These are phyloP conservation scores for Pipistrellus nathusii DNA, from an alignment of 2,797 vertebrate genomes.

Conservation along the genomic window DNA sequence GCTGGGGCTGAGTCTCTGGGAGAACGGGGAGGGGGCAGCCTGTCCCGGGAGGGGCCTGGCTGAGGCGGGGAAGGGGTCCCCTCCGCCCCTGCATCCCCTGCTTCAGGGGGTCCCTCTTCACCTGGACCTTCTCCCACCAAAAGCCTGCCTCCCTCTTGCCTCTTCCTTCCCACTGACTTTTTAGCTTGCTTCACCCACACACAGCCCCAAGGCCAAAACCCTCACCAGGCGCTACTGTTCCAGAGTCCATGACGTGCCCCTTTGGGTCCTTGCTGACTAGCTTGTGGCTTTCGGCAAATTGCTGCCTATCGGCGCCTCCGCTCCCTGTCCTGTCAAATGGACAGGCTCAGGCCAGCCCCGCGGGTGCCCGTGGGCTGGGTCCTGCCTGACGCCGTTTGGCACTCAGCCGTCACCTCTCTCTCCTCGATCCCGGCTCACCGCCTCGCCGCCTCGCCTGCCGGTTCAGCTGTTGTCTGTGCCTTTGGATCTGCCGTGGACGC, in stretches of 20 bases:
- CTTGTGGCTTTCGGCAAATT: neutral
- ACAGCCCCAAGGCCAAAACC: neutral
- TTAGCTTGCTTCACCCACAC: neutral
- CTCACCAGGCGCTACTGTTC: neutral
- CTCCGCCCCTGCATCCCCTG: neutral
- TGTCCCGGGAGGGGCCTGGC: neutral
- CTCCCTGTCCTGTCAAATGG: neutral
- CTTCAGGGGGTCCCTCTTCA: neutral
- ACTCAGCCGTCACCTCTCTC: rapidly evolving
- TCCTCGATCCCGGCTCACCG: neutral
- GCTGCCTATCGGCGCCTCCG: neutral
- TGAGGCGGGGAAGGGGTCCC: neutral
- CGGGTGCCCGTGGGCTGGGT: rapidly evolving
- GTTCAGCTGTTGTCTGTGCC: neutral
- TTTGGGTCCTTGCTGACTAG: neutral
- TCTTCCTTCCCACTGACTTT: neutral
- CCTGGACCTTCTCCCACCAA: neutral
- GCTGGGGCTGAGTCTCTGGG: neutral
- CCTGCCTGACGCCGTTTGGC: rapidly evolving
- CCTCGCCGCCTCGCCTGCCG: neutral
- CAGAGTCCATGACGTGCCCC: rapidly evolving
- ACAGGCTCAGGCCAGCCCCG: neutral
- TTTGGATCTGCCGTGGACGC: neutral
- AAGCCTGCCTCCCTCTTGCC: neutral
- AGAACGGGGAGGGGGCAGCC: no score